These are phyloP conservation scores for Aethes cnicana DNA, from an alignment of 2,888 invertebrate species.

Conservation along the genomic window DNA sequence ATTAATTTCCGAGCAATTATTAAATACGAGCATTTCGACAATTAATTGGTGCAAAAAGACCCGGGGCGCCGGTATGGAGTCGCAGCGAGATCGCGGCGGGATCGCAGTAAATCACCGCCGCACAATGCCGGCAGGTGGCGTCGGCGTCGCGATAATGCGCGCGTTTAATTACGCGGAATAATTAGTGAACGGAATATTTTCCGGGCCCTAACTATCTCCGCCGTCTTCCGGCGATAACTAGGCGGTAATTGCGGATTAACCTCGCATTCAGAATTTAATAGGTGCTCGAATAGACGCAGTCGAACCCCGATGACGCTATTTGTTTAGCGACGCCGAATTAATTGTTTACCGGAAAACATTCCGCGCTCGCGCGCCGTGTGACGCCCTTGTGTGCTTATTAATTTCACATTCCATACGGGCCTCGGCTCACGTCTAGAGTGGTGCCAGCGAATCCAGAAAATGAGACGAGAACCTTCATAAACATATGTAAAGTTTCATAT, in stretches of 20 bases:
- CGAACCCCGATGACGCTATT: conserved; percentile 70
- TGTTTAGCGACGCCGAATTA: conserved; percentile 72
- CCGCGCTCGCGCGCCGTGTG: conserved; percentile 38
- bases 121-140: conserved; percentile 81
- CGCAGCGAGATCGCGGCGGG: conserved; percentile 72
- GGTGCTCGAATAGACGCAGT: conserved; percentile 64
- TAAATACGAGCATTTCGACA: conserved; percentile 78
- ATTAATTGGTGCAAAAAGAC: conserved; percentile 80
- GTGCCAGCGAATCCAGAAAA: not conserved
- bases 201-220: conserved; percentile 81
- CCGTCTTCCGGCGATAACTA: conserved; percentile 82
- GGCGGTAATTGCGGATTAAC: conserved; percentile 81
- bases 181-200: conserved; percentile 83
- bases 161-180: conserved; percentile 83
- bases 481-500: too few species aligned
- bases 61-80: conserved; percentile 66
- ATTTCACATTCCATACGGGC: conserved; percentile 29
- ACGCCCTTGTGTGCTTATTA: conserved; percentile 37
- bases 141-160: conserved; percentile 78
- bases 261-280: conserved; percentile 80
- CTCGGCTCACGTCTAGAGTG: conserved; percentile 1
- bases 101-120: conserved; percentile 79
- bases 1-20: conserved; percentile 78
- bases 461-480: too few species aligned
- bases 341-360: conserved; percentile 66